Conservation (phyloP, 2,113 vertebrate species). For the Alouatta palliata region DNA sequence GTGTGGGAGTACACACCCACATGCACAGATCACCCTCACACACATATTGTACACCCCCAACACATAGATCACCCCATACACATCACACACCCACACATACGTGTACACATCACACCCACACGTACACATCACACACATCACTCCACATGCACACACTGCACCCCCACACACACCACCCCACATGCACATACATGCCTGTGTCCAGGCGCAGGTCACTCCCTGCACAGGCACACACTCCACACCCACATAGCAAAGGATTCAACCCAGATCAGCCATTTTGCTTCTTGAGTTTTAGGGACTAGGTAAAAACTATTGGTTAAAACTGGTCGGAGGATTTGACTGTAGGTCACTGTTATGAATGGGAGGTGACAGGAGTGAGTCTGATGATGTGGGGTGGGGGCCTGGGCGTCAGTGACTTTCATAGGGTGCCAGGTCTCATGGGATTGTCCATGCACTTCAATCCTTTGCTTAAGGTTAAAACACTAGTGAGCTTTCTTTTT, state of each 20-base stretch:
- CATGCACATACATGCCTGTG: neutral
- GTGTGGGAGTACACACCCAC: no score
- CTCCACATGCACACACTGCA: neutral
- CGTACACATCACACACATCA: neutral
- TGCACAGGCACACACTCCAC: neutral
- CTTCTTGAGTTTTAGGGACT: neutral
- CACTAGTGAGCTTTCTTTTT: no score
- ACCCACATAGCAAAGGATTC: no score
- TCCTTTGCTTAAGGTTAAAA: no score
- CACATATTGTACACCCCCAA: neutral
- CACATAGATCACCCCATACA: neutral
- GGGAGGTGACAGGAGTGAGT: neutral
- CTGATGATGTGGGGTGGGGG: accelerated
- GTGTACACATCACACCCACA: no score
- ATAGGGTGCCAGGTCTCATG: accelerated
- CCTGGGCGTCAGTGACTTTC: accelerated
- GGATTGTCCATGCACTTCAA: neutral
- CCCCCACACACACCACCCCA: neutral
- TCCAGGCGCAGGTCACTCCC: neutral
- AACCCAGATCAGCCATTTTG: neutral
- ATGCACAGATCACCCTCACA: neutral
- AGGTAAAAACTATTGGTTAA: neutral
- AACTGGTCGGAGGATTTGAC: neutral
- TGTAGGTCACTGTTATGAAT: accelerated
- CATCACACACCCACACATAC: neutral